These are phyloP conservation scores for Danaus melanippus DNA, from an alignment of 1,140 invertebrate genomes.

Conservation along the genomic window DNA sequence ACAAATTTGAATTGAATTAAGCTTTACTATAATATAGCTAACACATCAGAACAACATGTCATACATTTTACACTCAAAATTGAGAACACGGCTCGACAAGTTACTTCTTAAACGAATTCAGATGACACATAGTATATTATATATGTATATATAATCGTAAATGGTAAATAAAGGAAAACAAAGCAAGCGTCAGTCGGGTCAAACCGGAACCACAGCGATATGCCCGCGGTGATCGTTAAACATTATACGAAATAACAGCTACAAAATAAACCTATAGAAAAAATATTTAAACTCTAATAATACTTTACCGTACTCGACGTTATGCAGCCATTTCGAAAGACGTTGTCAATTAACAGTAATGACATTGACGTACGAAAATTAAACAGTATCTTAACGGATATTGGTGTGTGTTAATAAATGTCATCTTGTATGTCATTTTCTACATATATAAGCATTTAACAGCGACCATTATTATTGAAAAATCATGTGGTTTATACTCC, in stretches of 20 bases:
- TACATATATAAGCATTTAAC: too few species aligned
- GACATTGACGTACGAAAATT: conserved; percentile 10
- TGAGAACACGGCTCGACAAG: neutral
- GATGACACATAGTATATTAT: conserved; percentile 6
- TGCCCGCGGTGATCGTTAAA: conserved; percentile 26
- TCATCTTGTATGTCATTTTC: too few species aligned
- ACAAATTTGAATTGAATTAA: neutral
- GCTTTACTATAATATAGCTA: too few species aligned
- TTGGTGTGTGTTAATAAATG: too few species aligned
- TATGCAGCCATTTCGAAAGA: conserved; percentile 2
- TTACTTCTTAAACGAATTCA: neutral
- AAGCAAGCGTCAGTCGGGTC: conserved; percentile 29
- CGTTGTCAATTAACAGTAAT: conserved; percentile 13
- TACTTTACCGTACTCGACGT: too few species aligned
- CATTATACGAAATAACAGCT: conserved; percentile 21
- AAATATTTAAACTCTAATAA: too few species aligned
- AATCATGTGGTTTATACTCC: too few species aligned
- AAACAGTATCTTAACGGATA: conserved; percentile 2
- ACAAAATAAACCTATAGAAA: conserved; percentile 2
- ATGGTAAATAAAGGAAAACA: conserved; percentile 31
- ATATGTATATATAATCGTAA: conserved; percentile 6
- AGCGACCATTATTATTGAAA: too few species aligned
- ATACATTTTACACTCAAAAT: neutral
- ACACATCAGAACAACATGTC: neutral
- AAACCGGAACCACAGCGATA: conserved; percentile 30